Evolutionary conservation across 1,140 invertebrate genomes (phyloP), one percentile per base, ranked within the genome.

Genomic region (Drosophila mayri): DNA sequence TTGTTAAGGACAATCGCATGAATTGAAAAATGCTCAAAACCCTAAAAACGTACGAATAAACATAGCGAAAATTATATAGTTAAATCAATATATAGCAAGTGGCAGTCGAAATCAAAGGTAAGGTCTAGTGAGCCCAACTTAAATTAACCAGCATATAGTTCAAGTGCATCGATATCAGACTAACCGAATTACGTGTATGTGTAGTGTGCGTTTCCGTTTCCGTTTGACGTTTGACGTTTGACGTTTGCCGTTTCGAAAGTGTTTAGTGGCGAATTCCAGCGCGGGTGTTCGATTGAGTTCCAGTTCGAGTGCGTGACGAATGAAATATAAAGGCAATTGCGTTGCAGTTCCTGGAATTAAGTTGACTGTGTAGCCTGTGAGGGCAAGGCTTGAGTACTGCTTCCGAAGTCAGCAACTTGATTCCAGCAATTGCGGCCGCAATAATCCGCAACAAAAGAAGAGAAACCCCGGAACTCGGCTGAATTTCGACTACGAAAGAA

Each of bases 291-390:
- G 62, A 25, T 50, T 35, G 55, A 46, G 20, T 12, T 22, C 11
- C 5, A 22, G 11, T 47, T 46, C 35, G 11, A 57, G 61, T 75
- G 68, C 58, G 58, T 59, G n/a, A 52, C 46, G 47, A 35, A 18
- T n/a, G 8, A 37, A 57, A 41, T 55, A 55, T 55, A 38, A 35
- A 73, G 55, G 57, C 47, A 62, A 62, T 78, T 88, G 85, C 63
- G 86, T 92, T 91, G 91, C 91, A 83, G 81, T 92, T 91, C 91
- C 91, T 92, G 91, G 91, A 92, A 92, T 92, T 83, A 92, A 92
- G 91, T 92, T 92, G 91, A 92, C 91, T 92, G 91, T 91, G 91
- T 92, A 79, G 91, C 91, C 91, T 81, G 77, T 75, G 73, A 77
- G 60, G 81, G 76, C 65, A 74, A 79, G 87, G 83, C 90, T 92